Evolutionary conservation across 1,140 invertebrate species (phyloP), one percentile per base, ranked within the genome.

Genomic region (Calephelis nemesis): DNA sequence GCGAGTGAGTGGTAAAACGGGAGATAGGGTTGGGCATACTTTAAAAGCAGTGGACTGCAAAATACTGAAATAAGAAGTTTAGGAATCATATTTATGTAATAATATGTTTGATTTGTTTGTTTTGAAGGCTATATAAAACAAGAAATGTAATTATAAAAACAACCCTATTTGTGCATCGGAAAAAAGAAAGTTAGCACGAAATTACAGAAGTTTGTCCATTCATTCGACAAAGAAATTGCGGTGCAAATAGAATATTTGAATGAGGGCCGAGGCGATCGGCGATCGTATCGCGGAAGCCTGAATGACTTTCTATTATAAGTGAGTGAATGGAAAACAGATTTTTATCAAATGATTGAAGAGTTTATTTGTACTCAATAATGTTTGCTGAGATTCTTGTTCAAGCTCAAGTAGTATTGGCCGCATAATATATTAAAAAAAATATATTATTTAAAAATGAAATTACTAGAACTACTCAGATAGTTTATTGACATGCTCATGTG

Each of bases 171-270:
- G 42, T 12, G 11, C 5, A 6, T n/a, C 30, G 39, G 58, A 42
- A 40, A 60, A 60, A 54, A 45, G 15, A 54, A 60, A 60, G 39
- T 60, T 60, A 60, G 39, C 30, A 42, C 58, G 39, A 42, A 60
- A 60, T 60, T 60, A 60, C 58, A 60, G 30, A 60, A 60, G 58
- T 42, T 60, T 60, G 58, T 60, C 58, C 58, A 60, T 60, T 60
- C 54, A 39, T 39, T 60, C 54, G 19, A 39, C 30, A 60, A 60
- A 60, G 54, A 60, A 60, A 60, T 60, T 60, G 54, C 54, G 54
- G 54, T 60, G 54, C 54, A 60, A 60, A 60, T 60, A 60, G 54
- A 60, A 60, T 60, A 60, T 60, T 60, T 60, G 54, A 60, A 60
- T 60, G 54, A 60, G 54, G 54, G 54, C 54, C 12, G 39, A 11